Conservation (phyloP, 1,140 invertebrate genomes). For the Stratiolaelaps scimitus region DNA sequence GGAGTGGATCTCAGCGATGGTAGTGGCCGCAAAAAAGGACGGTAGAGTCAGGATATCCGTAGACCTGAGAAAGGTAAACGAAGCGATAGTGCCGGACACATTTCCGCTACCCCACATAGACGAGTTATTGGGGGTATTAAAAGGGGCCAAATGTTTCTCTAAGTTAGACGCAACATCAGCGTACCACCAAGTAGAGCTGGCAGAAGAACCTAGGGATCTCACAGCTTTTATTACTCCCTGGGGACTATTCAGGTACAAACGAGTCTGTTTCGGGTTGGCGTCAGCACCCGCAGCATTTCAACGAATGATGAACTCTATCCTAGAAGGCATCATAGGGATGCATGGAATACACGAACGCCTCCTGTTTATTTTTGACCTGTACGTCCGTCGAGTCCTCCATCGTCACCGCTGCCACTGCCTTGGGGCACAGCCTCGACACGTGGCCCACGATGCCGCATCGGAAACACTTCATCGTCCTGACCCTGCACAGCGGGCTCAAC, state of each 20-base stretch:
- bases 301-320: too few species aligned
- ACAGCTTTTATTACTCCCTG: constrained; percentile 30
- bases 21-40: constrained; percentile 28
- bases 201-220: constrained; percentile 17
- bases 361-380: too few species aligned
- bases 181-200: constrained; percentile 30
- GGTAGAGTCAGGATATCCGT: constrained; percentile 17
- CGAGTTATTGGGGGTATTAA: constrained; percentile 17
- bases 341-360: too few species aligned
- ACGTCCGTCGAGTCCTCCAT: too few species aligned
- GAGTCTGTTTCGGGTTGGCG: constrained; percentile 33
- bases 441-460: too few species aligned
- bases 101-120: constrained; percentile 29
- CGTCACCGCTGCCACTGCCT: too few species aligned
- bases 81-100: neutral
- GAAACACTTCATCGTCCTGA: too few species aligned
- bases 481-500: too few species aligned
- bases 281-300: too few species aligned
- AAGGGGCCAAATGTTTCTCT: constrained; percentile 26
- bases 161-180: constrained; percentile 28
- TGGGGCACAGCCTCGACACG: too few species aligned
- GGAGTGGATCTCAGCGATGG: constrained; percentile 1
- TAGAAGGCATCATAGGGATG: too few species aligned
- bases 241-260: too few species aligned
- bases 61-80: constrained; percentile 27